phyloP scores from a whole-genome alignment of 2,797 vertebrate genomes.

The Characodon lateralis region DNA sequence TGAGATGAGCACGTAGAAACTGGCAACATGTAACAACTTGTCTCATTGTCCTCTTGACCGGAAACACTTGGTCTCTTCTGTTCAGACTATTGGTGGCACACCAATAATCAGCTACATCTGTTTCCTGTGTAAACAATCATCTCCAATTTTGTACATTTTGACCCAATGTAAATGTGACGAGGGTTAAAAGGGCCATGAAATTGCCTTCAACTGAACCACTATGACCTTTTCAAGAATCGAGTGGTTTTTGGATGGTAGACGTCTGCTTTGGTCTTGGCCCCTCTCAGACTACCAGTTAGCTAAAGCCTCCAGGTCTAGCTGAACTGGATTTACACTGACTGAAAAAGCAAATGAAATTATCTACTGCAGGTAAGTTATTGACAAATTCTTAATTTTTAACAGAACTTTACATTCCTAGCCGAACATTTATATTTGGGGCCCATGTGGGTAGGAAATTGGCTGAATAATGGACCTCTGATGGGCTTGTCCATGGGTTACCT shows the following conservation, averaged over 20 bases:
- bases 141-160: not conserved
- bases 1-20: not conserved
- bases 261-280: not conserved
- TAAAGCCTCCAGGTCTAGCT: not conserved
- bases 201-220: not conserved
- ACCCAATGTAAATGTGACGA: too few species aligned
- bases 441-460: not conserved
- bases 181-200: not conserved
- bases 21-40: not conserved
- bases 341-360: not conserved
- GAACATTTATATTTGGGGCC: not conserved
- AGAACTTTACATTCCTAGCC: not conserved
- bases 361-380: not conserved
- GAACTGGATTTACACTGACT: not conserved
- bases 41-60: not conserved
- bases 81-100: not conserved
- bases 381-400: not conserved
- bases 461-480: not conserved
- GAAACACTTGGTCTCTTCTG: not conserved
- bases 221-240: not conserved
- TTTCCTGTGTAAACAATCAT: not conserved
- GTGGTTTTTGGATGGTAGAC: not conserved
- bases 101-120: too few species aligned
- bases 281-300: not conserved
- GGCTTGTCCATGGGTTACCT: not conserved